Percentiles rank a stretch among this genome's conserved stretches.
These are phyloP conservation scores for Rhinoderma darwinii DNA, from an alignment of 2,113 vertebrate species.

Conservation along the genomic window DNA sequence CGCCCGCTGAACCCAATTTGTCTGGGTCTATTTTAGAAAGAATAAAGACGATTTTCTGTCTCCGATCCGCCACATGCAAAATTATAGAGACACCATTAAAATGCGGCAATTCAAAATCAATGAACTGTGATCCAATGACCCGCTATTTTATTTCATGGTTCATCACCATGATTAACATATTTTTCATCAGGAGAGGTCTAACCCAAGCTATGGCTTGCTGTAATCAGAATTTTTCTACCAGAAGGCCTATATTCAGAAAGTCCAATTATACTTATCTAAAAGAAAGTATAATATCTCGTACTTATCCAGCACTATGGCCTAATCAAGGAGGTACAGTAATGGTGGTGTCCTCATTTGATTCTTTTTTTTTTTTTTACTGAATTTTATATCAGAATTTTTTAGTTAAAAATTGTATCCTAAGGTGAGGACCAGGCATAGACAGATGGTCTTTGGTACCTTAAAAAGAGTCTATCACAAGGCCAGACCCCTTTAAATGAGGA, in stretches of 20 bases:
- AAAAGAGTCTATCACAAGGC: too few relatives aligned
- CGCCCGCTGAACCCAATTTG: background rate
- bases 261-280: background rate
- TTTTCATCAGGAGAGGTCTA: slow-evolving; percentile 45
- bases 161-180: slow-evolving; percentile 47
- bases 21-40: slow-evolving; percentile 7
- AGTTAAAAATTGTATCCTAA: too few relatives aligned
- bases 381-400: background rate
- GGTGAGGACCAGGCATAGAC: too few relatives aligned
- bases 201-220: background rate
- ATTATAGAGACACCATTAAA: slow-evolving; percentile 40
- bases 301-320: background rate
- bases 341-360: background rate
- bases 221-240: slow-evolving; percentile 18
- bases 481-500: too few relatives aligned
- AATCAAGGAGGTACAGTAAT: background rate
- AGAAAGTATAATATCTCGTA: background rate
- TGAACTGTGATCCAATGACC: slow-evolving; percentile 48
- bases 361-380: background rate
- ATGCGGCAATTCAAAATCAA: slow-evolving; percentile 41
- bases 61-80: background rate
- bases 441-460: too few relatives aligned
- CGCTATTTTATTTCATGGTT: slow-evolving; percentile 42
- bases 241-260: background rate
- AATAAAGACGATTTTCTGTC: slow-evolving; percentile 8